These are phyloP conservation scores for Eulemur macaco DNA, from an alignment of 2,113 vertebrate genomes.

Conservation along the genomic window DNA sequence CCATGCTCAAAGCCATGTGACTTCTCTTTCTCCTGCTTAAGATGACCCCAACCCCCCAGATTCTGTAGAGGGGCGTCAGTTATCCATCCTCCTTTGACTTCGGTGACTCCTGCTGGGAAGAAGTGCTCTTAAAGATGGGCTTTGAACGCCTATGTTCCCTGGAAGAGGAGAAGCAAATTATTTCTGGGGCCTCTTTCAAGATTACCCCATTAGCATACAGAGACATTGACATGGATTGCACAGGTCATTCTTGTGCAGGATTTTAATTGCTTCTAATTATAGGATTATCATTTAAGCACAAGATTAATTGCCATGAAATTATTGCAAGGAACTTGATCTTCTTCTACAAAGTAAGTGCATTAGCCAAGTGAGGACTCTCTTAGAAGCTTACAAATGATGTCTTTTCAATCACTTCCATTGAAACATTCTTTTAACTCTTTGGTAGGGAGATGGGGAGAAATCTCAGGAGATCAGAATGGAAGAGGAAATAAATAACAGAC, in stretches of 20 bases:
- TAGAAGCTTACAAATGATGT: neutral
- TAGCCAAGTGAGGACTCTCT: neutral
- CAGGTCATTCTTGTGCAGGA: constrained; percentile 56
- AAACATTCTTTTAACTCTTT: constrained; percentile 13
- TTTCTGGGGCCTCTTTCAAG: constrained; percentile 49
- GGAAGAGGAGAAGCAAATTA: constrained; percentile 15
- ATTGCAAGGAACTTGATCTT: constrained; percentile 62
- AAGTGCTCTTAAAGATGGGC: neutral
- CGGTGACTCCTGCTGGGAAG: neutral
- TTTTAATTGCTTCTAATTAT: constrained; percentile 80
- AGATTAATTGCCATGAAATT: constrained; percentile 79
- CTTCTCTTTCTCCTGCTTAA: neutral
- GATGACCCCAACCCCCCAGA: neutral
- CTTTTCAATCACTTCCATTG: neutral
- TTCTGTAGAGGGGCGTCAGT: neutral
- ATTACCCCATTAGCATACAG: constrained; percentile 36
- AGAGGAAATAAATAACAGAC: neutral
- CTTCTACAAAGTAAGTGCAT: constrained; percentile 55
- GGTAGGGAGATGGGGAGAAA: neutral
- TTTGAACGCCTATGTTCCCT: neutral
- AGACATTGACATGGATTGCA: constrained; percentile 49
- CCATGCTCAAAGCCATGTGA: neutral
- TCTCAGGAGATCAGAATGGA: neutral
- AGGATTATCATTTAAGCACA: constrained; percentile 75
- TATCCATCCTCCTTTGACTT: neutral